phyloP scores from a whole-genome alignment of 2,113 vertebrate species.

The Rhizomys pruinosus region DNA sequence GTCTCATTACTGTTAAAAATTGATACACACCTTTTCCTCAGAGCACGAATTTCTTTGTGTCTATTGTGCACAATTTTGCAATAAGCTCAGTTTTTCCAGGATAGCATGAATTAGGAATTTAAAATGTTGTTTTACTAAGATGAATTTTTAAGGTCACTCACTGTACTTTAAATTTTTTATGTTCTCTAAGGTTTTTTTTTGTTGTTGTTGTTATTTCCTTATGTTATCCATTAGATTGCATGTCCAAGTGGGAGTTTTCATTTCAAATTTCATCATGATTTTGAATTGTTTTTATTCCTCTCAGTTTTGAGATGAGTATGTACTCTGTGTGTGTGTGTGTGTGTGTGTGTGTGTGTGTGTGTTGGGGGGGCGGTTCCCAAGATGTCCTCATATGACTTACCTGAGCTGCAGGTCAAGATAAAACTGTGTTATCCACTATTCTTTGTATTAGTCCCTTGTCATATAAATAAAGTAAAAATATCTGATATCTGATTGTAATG shows the following conservation, averaged over 20 bases:
- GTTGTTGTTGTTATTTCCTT: neutral
- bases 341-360: too few species aligned
- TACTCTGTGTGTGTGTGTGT: too few species aligned
- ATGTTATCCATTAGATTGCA: neutral
- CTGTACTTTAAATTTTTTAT: neutral
- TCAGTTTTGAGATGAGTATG: neutral
- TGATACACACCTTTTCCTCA: neutral
- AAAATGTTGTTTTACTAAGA: neutral
- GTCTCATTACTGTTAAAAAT: neutral
- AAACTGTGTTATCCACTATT: neutral
- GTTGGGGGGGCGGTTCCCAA: neutral
- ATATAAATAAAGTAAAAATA: neutral
- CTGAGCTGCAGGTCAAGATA: neutral
- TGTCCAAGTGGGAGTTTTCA: neutral
- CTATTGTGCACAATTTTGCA: neutral
- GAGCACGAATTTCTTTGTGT: neutral
- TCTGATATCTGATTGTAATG: neutral
- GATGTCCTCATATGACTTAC: neutral
- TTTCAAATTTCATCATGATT: neutral
- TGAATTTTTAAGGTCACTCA: neutral
- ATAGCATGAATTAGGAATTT: slow-evolving; percentile 1
- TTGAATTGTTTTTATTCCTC: neutral
- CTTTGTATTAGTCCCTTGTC: neutral
- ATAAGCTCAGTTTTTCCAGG: neutral
- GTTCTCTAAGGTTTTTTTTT: neutral